Evolutionary conservation across 2,888 invertebrate species (phyloP), one percentile per base, ranked within the genome.

Genomic region (Drosophila limbata): DNA sequence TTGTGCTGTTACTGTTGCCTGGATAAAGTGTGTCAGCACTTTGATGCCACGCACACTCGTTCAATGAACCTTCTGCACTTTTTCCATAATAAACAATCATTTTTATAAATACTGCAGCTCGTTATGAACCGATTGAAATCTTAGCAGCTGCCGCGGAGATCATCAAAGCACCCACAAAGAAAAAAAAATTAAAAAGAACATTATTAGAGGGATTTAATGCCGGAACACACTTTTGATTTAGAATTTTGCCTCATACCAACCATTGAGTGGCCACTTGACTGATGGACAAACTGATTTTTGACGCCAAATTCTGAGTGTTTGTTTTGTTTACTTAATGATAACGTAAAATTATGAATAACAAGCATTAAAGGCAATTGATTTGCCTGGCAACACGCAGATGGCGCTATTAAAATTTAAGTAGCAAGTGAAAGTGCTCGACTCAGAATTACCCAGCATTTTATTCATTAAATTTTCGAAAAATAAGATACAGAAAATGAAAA

Each of bases 1-100:
- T 50, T 67, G 52, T 47, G 25, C 1, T 55, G 51, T 55, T 33
- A 33, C 52, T 39, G 45, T 52, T 47, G 84, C 68, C 78, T 84
- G 84, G 79, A 55, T 84, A 88, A 84, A 84, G 84, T 84, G 84
- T 84, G 84, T 84, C 84, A 88, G 88, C 88, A 88, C 88, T 75
- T 69, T 52, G 62, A 59, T 50, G 50, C 47, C 31, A 50, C 48
- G 37, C 57, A 52, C 31, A 31, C 40, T 39, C 88, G 84, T 88
- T 84, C 88, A 84, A 70, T 84, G 84, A 84, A 84, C 84, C 72
- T 72, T 56, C 56, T 75, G 81, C 81, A 81, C 78, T 81, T 69
- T 42, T 63, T 66, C 66, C 73, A 70, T 81, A 86, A 86, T 86
- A 88, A 84, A 84, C 87, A 84, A 55, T 81, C 51, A 71, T 69